Conservation (phyloP, 2,888 invertebrate genomes). For the Pterostichus madidus region DNA sequence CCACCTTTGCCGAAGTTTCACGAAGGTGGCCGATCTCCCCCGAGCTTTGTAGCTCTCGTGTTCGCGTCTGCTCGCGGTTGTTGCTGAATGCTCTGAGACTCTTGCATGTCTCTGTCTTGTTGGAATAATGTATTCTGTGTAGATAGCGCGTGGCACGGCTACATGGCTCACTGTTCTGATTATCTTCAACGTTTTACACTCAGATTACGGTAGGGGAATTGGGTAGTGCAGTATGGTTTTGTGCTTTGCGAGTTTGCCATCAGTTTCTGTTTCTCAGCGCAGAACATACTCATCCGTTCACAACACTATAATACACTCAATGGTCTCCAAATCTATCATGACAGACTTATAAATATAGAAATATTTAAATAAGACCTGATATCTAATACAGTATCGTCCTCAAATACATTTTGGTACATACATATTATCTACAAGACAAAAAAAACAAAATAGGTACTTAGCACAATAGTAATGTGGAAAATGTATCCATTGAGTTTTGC, state of each 20-base stretch:
- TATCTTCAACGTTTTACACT: conserved; percentile 75
- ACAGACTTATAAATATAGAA: too few relatives aligned
- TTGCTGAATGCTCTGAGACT: conserved; percentile 17
- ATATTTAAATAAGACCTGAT: too few relatives aligned
- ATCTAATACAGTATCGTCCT: too few relatives aligned
- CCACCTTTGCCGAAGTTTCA: conserved; percentile 51
- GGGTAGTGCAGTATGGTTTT: conserved; percentile 45
- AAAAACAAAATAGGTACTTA: too few relatives aligned
- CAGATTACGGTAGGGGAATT: conserved; percentile 58
- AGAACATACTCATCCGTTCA: background rate
- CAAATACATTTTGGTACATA: too few relatives aligned
- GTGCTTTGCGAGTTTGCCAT: conserved; percentile 14
- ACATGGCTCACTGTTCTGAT: conserved; percentile 73
- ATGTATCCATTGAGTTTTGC: too few relatives aligned
- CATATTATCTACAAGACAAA: too few relatives aligned
- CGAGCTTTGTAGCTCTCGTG: conserved; percentile 35
- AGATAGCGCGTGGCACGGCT: conserved; percentile 74
- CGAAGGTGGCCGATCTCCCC: conserved; percentile 53
- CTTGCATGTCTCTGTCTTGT: conserved; percentile 73
- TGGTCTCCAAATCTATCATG: too few relatives aligned
- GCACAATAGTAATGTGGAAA: too few relatives aligned
- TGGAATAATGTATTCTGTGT: conserved; percentile 75
- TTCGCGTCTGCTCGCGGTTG: conserved; percentile 29
- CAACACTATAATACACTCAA: too few relatives aligned
- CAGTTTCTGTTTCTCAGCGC: conserved; percentile 32